Evolutionary conservation across 2,888 invertebrate genomes (phyloP).

Genomic region (Cantharis flavilabris): DNA sequence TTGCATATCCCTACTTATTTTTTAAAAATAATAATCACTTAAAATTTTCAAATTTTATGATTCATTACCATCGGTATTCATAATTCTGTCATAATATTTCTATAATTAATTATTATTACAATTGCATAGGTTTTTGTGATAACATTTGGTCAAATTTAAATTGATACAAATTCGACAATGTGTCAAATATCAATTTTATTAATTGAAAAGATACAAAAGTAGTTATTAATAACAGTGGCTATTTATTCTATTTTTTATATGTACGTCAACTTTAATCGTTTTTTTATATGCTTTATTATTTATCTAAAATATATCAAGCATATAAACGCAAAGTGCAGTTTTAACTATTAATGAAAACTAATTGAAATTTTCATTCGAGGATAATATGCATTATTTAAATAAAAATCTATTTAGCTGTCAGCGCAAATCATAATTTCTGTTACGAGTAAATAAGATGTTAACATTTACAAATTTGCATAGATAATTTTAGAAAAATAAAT

Average conservation of each 20-base stretch:
- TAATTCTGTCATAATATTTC: background rate
- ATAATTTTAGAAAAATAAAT: background rate
- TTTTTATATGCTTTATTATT: background rate
- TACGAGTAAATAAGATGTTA: background rate
- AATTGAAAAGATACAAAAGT: background rate
- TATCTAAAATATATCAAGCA: background rate
- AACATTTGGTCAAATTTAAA: background rate
- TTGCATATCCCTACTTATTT: constrained; percentile 31
- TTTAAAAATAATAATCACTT: constrained; percentile 31
- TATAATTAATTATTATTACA: background rate
- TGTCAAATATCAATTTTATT: background rate
- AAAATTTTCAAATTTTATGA: constrained; percentile 18
- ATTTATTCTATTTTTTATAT: background rate
- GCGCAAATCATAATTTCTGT: background rate
- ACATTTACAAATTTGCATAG: background rate
- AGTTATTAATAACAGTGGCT: background rate
- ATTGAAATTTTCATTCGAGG: background rate
- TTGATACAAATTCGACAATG: background rate
- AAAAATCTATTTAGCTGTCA: background rate
- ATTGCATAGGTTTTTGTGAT: background rate
- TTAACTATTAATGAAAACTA: background rate
- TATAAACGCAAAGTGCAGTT: background rate
- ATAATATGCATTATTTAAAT: background rate
- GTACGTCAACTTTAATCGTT: background rate
- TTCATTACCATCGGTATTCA: constrained; percentile 14